Evolutionary conservation across 1,140 invertebrate genomes (phyloP), one percentile per base, ranked within the genome.

Genomic region (Bombus huntii): DNA sequence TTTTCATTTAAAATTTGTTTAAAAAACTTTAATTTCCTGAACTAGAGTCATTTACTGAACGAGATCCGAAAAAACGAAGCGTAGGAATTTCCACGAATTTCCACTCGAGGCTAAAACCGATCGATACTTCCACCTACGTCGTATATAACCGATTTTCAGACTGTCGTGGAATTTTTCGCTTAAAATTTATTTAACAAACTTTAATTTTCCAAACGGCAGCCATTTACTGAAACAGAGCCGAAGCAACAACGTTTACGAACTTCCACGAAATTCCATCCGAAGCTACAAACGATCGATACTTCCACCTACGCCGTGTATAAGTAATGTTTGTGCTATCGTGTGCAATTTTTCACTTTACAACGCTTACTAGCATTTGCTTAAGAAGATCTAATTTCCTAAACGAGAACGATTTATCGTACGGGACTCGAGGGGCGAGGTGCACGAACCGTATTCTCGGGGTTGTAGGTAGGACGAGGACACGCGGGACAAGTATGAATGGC

Each of bases 401-500:
- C 53, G 68, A 31, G 13, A 42, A 8, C 44, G 25, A 22, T 42
- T 53, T 53, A 53, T 53, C 47, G 47, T 22, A 22, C 2, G 47
- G 6, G 2, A 0, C 28, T 10, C 22, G 25, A 0, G 5, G 28
- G 28, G 10, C 22, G 22, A 25, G 28, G 53, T 57, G 71, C 25
- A 39, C 37, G 37, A 85, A 83, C 80, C 68, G 84, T 62, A 75
- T 90, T 83, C 76, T 79, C 31, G 83, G 65, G 37, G 72, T 81
- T 47, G 22, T 81, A 81, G 87, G 76, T 81, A 88, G 88, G 92
- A 92, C 81, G 89, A 89, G 89, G 81, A 72, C 62, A 83, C 62
- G 84, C 72, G 83, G 83, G 65, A 57, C 86, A 66, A 88, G 75
- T 79, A 81, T 91, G 91, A 93, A 93, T 93, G 91, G 87, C 89